Evolutionary conservation across 2,888 invertebrate species (phyloP).

Genomic region (Apamea epomidion): DNA sequence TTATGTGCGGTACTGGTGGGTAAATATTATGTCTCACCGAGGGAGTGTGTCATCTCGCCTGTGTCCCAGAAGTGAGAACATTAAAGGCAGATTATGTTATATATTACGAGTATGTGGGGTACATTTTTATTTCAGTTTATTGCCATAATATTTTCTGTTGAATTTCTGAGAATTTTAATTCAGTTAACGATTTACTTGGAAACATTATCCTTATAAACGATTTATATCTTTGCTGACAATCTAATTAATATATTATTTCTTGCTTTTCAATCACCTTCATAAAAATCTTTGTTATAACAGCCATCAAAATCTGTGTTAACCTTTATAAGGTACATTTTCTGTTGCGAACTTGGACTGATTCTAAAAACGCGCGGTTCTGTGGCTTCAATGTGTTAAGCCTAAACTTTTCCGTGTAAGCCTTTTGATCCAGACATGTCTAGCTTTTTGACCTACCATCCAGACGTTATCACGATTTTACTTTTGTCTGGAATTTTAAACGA

Average conservation of each 20-base stretch:
- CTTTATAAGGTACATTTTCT: not conserved
- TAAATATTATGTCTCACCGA: not conserved
- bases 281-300: not conserved
- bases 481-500: not conserved
- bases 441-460: not conserved
- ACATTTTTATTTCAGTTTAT: not conserved
- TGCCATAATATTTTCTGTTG: not conserved
- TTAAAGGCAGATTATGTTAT: not conserved
- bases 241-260: not conserved
- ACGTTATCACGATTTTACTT: not conserved
- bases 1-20: too few relatives aligned
- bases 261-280: not conserved
- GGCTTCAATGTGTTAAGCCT: not conserved
- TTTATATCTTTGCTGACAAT: not conserved
- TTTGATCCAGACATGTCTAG: not conserved
- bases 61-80: not conserved
- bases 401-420: not conserved
- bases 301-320: not conserved
- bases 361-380: not conserved
- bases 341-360: too few relatives aligned
- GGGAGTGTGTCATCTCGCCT: not conserved
- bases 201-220: not conserved
- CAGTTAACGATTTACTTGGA: not conserved
- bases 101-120: too few relatives aligned
- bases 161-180: not conserved